Base-by-base conservation (phyloP, 2,888 invertebrate species). In the Melanophora roralis region DNA sequence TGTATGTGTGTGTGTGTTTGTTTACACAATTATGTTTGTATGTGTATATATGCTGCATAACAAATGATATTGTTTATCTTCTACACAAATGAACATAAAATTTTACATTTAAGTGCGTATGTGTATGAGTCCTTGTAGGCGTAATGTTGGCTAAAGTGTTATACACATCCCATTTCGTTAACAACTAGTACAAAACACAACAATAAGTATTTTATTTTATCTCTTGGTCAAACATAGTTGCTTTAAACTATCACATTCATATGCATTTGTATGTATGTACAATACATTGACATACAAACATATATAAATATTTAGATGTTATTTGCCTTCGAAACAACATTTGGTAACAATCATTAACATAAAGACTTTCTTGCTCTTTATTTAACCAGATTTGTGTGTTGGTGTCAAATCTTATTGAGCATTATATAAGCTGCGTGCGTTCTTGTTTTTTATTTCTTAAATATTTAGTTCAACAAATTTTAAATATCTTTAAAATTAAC, bases 221-320 rank as follows among this genome's bases (percentile, higher is more conserved):
- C 49, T 62, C 72, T 76, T 80, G 76, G 79, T 80, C 75, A 76
- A 80, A 80, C 72, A 76, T 80, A 67, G 72, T 27, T 32, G 21
- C 14, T 62, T 8, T 0, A 53, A 32, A 51, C 43, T 36, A 32
- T 55, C 36, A 53, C 27, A 27, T 23, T 14, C 40, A 27, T 27
- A 27, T n/a, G n/a, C 27, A 27, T 27, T 27, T 5, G 3, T 27
- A 27, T 6, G 27, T 27, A 5, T 5, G 27, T 27, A n/a, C n/a
- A n/a, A n/a, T 27, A 68, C 38, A 16, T 23, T 2, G 7, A 51
- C 38, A 27, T 34, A 34, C 19, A 55, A 8, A 21, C 51, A 43
- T 43, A 8, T n/a, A 5, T 40, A 3, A n/a, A n/a, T n/a, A n/a
- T 40, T 8, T 40, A 3, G 3, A 8, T 8, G 16, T 8, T 38